These are phyloP conservation scores for Oreochromis aureus DNA, from an alignment of 2,113 vertebrate genomes.

Conservation along the genomic window DNA sequence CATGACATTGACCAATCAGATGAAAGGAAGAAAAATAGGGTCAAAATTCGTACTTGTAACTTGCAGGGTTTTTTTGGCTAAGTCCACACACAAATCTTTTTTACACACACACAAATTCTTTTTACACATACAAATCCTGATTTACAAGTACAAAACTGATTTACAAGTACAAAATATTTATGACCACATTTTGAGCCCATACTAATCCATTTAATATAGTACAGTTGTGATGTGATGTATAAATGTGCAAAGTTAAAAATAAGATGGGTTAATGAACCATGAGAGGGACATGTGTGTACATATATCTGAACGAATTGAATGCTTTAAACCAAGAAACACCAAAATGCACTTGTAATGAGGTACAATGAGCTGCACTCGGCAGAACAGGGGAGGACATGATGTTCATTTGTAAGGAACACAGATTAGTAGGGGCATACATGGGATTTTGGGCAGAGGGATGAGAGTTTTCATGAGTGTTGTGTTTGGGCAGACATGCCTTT, in stretches of 20 bases:
- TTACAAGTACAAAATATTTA: too few species aligned
- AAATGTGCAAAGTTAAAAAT: neutral
- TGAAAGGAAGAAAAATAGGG: too few species aligned
- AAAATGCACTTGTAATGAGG: conserved; percentile 47
- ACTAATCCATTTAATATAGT: neutral
- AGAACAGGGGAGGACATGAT: conserved; percentile 6
- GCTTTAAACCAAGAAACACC: conserved; percentile 23
- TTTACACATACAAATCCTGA: too few species aligned
- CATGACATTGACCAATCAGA: too few species aligned
- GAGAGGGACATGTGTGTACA: neutral
- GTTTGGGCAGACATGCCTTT: conserved; percentile 25
- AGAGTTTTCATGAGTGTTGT: conserved; percentile 13
- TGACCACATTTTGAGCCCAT: too few species aligned
- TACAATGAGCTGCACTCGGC: conserved; percentile 17
- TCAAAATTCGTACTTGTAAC: too few species aligned
- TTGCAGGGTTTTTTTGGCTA: too few species aligned
- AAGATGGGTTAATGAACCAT: too few species aligned
- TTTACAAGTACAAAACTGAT: too few species aligned
- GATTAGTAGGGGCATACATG: neutral
- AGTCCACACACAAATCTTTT: too few species aligned
- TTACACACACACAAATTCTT: too few species aligned
- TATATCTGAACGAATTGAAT: neutral
- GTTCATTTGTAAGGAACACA: conserved; percentile 8
- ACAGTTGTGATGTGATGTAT: neutral
- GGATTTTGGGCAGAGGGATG: neutral